Base-by-base conservation (phyloP, 2,888 invertebrate genomes). In the Nemapogon koenigi region DNA sequence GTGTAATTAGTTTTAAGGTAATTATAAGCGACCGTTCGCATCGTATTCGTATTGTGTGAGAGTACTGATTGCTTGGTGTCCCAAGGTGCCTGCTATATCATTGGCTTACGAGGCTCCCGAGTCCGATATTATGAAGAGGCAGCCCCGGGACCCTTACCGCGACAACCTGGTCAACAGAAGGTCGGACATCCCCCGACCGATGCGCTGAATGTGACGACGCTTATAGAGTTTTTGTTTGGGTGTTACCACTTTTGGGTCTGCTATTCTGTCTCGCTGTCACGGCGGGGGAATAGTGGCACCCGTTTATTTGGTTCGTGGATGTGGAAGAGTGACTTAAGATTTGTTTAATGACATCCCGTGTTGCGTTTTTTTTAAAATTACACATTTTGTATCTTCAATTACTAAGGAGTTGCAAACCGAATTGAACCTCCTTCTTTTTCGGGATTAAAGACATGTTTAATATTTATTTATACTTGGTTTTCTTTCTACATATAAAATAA, bases 121-220 rank as follows among this genome's bases (percentile, higher is more conserved):
- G 87, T 94, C 93, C 79, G 96, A 96, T 89, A 97, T 96, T 84
- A 96, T 96, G 96, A 96, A 96, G 89, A 89, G 96, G 79, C 91
- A 93, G 86, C 96, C 96, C 68, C 90, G 96, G 85, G 90, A 96
- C 86, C 95, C 96, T 71, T 90, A 92, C 85, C 91, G 90, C 83
- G 97, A 97, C 89, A 96, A 96, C 88, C 91, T 97, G 85, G 96
- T 97, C 80, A 97, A 97, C 86, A 92, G 92, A 90, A 95, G 97
- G 94, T 94, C 84, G 85, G 87, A 83, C 67, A 60, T 55, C 50
- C 51, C 49, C 41, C 39, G 30, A 16, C 18, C 19, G 19, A 22
- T 11, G 35, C n/a, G 35, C 35, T 32, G 16, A 28, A 26, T 29
- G 31, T 15, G 47, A 55, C 59, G 51, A 57, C 52, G 70, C 70